phyloP scores from a whole-genome alignment of 2,888 invertebrate species.

The Allygus modestus region DNA sequence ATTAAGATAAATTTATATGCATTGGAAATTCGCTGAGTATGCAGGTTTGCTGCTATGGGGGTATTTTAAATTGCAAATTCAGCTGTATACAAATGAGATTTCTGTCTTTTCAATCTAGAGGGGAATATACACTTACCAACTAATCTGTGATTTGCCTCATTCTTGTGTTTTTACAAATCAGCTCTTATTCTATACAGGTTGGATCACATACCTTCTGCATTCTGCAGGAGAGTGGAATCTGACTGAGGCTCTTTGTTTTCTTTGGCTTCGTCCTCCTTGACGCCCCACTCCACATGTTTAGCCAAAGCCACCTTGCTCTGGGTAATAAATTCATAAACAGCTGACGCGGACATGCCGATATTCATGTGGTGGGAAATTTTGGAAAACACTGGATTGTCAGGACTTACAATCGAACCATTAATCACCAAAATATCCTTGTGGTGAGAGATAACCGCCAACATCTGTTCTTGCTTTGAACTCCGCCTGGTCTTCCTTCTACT shows the following conservation, averaged over 20 bases:
- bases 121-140: too few species aligned
- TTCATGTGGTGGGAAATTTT: neutral
- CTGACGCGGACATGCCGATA: slow-evolving; percentile 1
- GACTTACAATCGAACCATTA: slow-evolving; percentile 10
- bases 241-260: neutral
- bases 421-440: neutral
- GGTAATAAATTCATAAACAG: neutral
- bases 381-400: neutral
- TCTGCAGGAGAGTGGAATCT: neutral
- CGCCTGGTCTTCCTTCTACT: neutral
- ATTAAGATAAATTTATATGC: too few species aligned
- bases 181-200: too few species aligned
- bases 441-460: neutral
- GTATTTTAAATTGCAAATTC: too few species aligned
- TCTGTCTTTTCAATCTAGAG: too few species aligned
- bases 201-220: neutral
- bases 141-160: too few species aligned
- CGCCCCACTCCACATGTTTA: neutral
- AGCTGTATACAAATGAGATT: too few species aligned
- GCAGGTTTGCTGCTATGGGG: too few species aligned
- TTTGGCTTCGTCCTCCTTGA: neutral
- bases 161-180: too few species aligned
- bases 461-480: neutral
- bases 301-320: neutral
- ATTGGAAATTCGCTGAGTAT: too few species aligned